These are phyloP conservation scores for Gambusia affinis DNA, from an alignment of 2,113 vertebrate genomes.

Conservation along the genomic window DNA sequence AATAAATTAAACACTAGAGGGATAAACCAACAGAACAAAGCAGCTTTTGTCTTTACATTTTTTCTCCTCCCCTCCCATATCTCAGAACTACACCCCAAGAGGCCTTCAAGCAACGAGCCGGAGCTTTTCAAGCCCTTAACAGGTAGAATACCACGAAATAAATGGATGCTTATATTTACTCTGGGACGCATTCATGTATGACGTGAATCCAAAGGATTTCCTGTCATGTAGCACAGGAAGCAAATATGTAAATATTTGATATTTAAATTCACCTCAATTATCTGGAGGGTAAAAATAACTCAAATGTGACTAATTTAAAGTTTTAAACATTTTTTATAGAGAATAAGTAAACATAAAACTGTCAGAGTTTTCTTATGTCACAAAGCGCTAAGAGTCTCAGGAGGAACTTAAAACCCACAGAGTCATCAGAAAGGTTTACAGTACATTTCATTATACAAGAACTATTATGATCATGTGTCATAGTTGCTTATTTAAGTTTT, in stretches of 20 bases:
- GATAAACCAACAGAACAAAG: background rate
- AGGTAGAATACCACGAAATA: slow-evolving; percentile 62
- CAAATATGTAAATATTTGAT: too few species aligned
- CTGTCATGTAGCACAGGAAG: background rate
- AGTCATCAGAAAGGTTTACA: too few species aligned
- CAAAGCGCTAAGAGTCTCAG: too few species aligned
- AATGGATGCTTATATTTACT: background rate
- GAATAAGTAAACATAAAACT: background rate
- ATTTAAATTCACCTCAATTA: background rate
- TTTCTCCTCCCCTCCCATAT: slow-evolving; percentile 5
- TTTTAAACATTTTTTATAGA: background rate
- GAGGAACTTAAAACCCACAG: too few species aligned
- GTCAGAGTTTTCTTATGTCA: too few species aligned
- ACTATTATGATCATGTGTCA: too few species aligned
- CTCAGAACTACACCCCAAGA: slow-evolving; percentile 77
- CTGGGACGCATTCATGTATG: background rate
- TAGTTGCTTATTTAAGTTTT: too few species aligned
- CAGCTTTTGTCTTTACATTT: slow-evolving; percentile 11
- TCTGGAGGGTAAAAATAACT: slow-evolving; percentile 21
- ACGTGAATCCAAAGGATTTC: background rate
- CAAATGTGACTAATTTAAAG: background rate
- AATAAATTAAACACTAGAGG: background rate
- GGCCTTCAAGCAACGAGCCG: slow-evolving; percentile 77
- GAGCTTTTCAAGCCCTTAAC: slow-evolving; percentile 81
- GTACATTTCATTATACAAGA: too few species aligned